phyloP scores from a whole-genome alignment of 2,797 vertebrate genomes.

The Benthosema pterotum region DNA sequence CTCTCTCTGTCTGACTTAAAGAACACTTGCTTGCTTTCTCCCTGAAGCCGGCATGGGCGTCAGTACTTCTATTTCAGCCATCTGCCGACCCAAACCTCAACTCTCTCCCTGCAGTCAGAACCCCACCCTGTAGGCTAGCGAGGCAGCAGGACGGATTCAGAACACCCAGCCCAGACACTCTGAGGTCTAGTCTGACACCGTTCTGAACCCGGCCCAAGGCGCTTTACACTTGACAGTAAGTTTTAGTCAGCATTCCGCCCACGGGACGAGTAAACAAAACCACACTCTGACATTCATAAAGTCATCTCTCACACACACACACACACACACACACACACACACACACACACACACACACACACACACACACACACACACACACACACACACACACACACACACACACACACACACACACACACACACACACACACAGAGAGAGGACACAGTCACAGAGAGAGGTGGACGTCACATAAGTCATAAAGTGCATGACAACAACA shows the following conservation, averaged over 20 bases:
- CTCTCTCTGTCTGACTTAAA: not conserved
- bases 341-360: not conserved
- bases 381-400: not conserved
- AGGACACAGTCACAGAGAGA: slow-evolving; percentile 7
- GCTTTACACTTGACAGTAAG: slow-evolving; percentile 12
- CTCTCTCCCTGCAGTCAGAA: slow-evolving; percentile 20
- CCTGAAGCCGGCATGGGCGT: not conserved
- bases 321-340: not conserved
- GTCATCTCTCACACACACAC: slow-evolving; percentile 18
- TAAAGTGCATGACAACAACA: slow-evolving; percentile 7
- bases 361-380: not conserved
- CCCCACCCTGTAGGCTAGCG: slow-evolving; percentile 28
- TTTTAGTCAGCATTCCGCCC: slow-evolving; percentile 19
- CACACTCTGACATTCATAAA: slow-evolving; percentile 31
- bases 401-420: not conserved
- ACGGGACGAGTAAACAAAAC: slow-evolving; percentile 37
- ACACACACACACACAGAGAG: not conserved
- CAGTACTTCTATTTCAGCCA: slow-evolving; percentile 17
- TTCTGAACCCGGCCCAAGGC: slow-evolving; percentile 25
- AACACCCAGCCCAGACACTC: slow-evolving; percentile 8
- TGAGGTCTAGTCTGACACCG: slow-evolving; percentile 7
- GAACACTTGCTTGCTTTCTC: not conserved
- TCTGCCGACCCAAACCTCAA: not conserved
- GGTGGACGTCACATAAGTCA: slow-evolving; percentile 8
- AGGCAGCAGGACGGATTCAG: not conserved